Conservation (phyloP, 2,797 vertebrate species). For the Pteropus rufus region DNA sequence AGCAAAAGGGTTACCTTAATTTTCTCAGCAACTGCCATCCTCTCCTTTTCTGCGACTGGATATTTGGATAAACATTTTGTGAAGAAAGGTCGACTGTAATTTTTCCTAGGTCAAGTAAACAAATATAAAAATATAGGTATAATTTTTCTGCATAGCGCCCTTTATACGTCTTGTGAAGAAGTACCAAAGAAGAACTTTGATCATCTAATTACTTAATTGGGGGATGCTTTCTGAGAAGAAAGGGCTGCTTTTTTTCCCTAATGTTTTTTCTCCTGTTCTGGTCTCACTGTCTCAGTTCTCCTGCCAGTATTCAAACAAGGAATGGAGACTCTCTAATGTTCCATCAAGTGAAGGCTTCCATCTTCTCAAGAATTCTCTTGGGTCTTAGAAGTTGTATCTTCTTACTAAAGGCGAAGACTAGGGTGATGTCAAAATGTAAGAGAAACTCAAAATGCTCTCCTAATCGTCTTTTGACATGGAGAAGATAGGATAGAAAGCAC, state of each 20-base stretch:
- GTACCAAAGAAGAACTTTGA: not conserved
- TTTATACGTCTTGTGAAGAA: not conserved
- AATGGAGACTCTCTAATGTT: not conserved
- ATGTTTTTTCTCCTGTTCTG: not conserved
- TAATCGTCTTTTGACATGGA: not conserved
- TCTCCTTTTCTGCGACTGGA: not conserved
- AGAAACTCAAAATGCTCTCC: not conserved
- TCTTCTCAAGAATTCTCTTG: not conserved
- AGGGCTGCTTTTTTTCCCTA: not conserved
- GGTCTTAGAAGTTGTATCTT: not conserved
- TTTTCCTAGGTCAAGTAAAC: not conserved
- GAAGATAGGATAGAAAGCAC: not conserved
- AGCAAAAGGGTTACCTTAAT: not conserved
- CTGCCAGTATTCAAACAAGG: not conserved
- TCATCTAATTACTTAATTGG: not conserved
- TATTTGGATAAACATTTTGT: not conserved
- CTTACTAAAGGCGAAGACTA: not conserved
- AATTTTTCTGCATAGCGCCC: not conserved
- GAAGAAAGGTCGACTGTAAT: not conserved
- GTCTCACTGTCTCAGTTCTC: not conserved
- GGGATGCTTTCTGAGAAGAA: not conserved
- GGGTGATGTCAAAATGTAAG: not conserved
- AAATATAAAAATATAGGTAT: not conserved
- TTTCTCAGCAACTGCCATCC: not conserved
- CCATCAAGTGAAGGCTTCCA: not conserved